phyloP scores from a whole-genome alignment of 2,113 vertebrate genomes.

The Cacatua alba region DNA sequence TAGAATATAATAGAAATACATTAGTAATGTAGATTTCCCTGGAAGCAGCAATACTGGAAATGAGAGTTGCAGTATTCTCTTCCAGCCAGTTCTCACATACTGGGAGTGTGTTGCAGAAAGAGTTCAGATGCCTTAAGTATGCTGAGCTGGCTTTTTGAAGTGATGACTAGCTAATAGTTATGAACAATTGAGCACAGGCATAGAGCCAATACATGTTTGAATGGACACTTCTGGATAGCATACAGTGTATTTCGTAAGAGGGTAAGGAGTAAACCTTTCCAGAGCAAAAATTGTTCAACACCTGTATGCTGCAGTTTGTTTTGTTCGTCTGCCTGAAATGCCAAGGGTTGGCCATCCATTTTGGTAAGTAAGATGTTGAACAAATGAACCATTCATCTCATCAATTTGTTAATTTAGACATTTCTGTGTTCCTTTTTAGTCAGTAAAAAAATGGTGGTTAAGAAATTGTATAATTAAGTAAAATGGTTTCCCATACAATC shows the following conservation, averaged over 20 bases:
- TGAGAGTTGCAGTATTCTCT: not conserved
- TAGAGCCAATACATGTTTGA: not conserved
- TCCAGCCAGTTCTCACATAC: not conserved
- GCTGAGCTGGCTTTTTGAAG: constrained; percentile 20
- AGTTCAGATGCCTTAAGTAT: constrained; percentile 5
- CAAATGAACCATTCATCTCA: not conserved
- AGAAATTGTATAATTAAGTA: not conserved
- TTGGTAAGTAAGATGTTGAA: not conserved
- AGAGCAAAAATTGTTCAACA: not conserved
- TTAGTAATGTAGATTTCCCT: not conserved
- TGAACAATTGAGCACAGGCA: not conserved
- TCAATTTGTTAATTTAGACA: not conserved
- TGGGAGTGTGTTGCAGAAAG: not conserved
- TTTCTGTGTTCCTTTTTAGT: not conserved
- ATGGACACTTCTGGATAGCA: not conserved
- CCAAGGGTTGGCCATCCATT: not conserved
- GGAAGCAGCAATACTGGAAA: not conserved
- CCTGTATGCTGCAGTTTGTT: not conserved
- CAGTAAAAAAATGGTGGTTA: not conserved
- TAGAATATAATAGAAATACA: not conserved
- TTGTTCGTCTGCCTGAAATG: not conserved
- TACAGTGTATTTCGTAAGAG: not conserved
- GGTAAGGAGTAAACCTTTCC: not conserved
- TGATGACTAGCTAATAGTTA: constrained; percentile 2
- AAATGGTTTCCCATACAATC: not conserved